Evolutionary conservation across 2,888 invertebrate species (phyloP), one percentile per base, ranked within the genome.

Genomic region (Parnassius apollo): DNA sequence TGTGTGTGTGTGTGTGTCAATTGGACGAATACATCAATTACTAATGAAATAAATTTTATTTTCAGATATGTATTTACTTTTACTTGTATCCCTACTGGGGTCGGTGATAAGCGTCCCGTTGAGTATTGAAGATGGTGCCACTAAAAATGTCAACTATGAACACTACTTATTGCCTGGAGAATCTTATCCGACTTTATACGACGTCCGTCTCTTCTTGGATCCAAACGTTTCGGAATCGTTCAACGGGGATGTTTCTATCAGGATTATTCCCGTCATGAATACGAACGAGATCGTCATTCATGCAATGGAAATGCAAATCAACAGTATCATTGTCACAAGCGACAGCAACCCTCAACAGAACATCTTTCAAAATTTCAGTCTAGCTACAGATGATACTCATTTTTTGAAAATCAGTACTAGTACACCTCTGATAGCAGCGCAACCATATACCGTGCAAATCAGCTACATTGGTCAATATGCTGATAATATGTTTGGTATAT

Each of bases 401-500:
- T 86, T 93, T 56, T 76, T 93, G 18, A 91, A 81, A 12, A 87
- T 95, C 10, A 74, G 76, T 0, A 67, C 94, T n/a, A 76, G 62
- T 1, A 71, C 71, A 0, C 54, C 69, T 0, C 65, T 94, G 45
- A 64, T 67, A 1, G 73, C 76, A 0, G 81, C 86, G 0, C 78
- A 80, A 13, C 82, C 81, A 0, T 93, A 95, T 71, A 75, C 75
- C 0, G 70, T 95, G 1, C 79, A 87, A 62, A 94, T 95, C 65
- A 76, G 85, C 0, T 96, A 93, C 71, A 78, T 75, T 0, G 95
- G 93, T 0, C 77, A 80, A 2, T 93, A 94, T 62, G 93, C 93
- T 46, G 87, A 87, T 18, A 92, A 94, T 50, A 90, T 94, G 77
- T 93, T 93, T 62, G 96, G 95, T 22, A 91, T 96, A 42, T 95